phyloP scores from a whole-genome alignment of 2,888 invertebrate genomes.

The Amphipyra tragopoginis region DNA sequence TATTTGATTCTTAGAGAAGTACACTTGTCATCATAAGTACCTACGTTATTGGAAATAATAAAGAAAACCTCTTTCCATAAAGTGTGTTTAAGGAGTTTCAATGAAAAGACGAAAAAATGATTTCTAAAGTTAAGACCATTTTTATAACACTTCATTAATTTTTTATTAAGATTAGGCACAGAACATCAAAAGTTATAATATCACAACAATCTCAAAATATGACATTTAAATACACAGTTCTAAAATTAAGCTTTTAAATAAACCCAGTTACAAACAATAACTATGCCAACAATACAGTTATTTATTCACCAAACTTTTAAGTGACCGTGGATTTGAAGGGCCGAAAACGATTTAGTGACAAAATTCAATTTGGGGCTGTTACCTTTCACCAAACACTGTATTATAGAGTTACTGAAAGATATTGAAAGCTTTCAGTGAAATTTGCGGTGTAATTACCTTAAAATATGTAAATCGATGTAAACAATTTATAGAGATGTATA shows the following conservation, averaged over 20 bases:
- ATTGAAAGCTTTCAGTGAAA: constrained; percentile 49
- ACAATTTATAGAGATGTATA: constrained; percentile 23
- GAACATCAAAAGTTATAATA: neutral
- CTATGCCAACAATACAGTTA: constrained; percentile 8
- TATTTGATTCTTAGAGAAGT: no score
- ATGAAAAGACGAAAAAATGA: no score
- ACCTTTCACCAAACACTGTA: constrained; percentile 37
- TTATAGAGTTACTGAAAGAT: constrained; percentile 41
- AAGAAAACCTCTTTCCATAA: no score
- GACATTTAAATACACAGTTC: neutral
- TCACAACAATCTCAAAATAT: neutral
- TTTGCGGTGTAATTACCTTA: constrained; percentile 36
- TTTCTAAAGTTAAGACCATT: no score
- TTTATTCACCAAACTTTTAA: constrained; percentile 33
- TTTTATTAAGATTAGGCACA: no score
- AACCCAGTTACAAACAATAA: constrained; percentile 23
- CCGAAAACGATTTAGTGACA: constrained; percentile 39
- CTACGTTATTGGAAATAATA: no score
- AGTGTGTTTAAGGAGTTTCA: no score
- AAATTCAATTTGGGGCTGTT: constrained; percentile 44
- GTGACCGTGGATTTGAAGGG: constrained; percentile 29
- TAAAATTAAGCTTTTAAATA: constrained; percentile 1
- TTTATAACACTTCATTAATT: no score
- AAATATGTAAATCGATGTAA: constrained; percentile 55
- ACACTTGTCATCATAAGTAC: no score